A percentile compares a stretch with the other conserved stretches of the same genome.
Evolutionary conservation across 2,888 invertebrate genomes (phyloP).

Genomic region (Dolichomitus sp.): DNA sequence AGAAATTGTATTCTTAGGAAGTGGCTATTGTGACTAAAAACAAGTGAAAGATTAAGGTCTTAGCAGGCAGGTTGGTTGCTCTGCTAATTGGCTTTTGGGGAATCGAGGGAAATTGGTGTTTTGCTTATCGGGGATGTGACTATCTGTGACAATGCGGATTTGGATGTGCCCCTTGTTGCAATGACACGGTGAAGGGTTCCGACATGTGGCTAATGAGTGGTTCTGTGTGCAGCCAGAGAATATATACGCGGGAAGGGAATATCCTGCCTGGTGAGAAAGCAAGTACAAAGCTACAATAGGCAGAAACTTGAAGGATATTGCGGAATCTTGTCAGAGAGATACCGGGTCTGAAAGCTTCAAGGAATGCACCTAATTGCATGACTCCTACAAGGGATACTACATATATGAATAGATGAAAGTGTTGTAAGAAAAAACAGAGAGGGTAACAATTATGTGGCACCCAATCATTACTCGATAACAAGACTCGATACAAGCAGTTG

Average conservation of each 20-base stretch:
- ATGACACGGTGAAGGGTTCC: not conserved
- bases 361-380: not conserved
- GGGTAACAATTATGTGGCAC: slow-evolving; percentile 23
- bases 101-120: not conserved
- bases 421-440: not conserved
- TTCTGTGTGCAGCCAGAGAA: not conserved
- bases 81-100: slow-evolving; percentile 1
- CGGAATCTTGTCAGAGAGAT: not conserved
- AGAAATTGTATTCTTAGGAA: not conserved
- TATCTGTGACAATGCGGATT: not conserved
- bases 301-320: not conserved
- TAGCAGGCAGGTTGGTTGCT: not conserved
- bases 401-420: slow-evolving; percentile 1
- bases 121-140: not conserved
- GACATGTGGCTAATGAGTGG: slow-evolving; percentile 18
- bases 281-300: not conserved
- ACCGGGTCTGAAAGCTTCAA: not conserved
- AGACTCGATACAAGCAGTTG: slow-evolving; percentile 14
- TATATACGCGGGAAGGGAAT: slow-evolving; percentile 33
- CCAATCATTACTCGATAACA: slow-evolving; percentile 14
- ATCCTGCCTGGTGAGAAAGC: not conserved
- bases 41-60: not conserved
- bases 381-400: not conserved
- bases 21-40: not conserved
- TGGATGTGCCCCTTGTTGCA: not conserved